These are phyloP conservation scores for Dyspetes luteomarginatus DNA, from an alignment of 2,888 invertebrate genomes.

Conservation along the genomic window DNA sequence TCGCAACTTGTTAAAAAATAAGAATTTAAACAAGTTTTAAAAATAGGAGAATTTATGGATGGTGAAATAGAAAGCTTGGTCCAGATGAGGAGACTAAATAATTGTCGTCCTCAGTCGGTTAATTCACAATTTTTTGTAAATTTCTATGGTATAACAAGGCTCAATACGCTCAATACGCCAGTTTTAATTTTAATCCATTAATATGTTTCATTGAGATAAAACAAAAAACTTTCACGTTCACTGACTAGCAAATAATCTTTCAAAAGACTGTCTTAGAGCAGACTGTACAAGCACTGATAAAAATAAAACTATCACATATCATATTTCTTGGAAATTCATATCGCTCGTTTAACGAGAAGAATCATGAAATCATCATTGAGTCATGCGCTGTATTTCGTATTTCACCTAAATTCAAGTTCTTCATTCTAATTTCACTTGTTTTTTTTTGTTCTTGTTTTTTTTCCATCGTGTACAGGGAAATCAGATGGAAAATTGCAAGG, in stretches of 20 bases:
- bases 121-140: no score
- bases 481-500: constrained; percentile 88
- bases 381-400: not conserved
- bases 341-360: not conserved
- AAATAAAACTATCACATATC: not conserved
- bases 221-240: constrained; percentile 10
- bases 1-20: no score
- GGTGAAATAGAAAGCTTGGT: no score
- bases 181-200: no score
- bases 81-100: no score
- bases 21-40: no score
- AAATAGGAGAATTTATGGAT: no score
- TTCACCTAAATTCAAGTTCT: not conserved
- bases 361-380: not conserved
- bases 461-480: constrained; percentile 84
- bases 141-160: no score
- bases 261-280: not conserved
- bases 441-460: constrained; percentile 3
- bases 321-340: not conserved
- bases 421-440: not conserved
- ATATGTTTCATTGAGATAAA: not conserved
- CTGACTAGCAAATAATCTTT: not conserved
- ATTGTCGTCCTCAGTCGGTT: no score
- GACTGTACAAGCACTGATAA: not conserved
- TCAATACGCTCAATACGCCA: no score